Evolutionary conservation across 2,797 vertebrate species (phyloP).

Genomic region (Hypotaenidia okinawae): DNA sequence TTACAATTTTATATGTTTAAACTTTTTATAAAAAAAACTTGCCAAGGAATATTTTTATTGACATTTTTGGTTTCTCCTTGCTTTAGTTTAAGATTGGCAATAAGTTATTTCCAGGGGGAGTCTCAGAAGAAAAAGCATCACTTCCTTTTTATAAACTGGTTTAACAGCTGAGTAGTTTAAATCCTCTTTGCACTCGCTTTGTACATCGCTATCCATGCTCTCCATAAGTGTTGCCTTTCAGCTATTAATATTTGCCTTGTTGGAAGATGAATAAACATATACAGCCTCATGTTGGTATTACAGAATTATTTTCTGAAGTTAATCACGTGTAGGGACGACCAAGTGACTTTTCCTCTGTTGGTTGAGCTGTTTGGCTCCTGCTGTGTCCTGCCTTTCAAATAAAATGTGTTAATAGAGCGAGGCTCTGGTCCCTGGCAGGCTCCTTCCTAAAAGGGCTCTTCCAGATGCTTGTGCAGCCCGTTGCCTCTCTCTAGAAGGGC

Average conservation of each 20-base stretch:
- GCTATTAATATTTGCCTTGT: slow-evolving; percentile 83
- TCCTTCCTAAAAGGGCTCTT: background rate
- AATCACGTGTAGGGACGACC: background rate
- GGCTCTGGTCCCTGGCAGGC: background rate
- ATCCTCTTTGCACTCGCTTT: slow-evolving; percentile 68
- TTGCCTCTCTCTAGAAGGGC: background rate
- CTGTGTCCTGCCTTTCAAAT: background rate
- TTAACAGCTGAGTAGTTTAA: slow-evolving; percentile 65
- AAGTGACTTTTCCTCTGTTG: background rate
- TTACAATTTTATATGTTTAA: slow-evolving; percentile 74
- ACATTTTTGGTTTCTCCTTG: slow-evolving; percentile 71
- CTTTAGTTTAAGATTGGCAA: slow-evolving; percentile 76
- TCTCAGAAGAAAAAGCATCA: slow-evolving; percentile 58
- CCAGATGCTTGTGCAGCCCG: background rate
- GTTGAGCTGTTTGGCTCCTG: background rate
- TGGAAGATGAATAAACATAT: slow-evolving; percentile 83
- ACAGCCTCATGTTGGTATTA: slow-evolving; percentile 54
- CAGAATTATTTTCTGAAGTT: slow-evolving; percentile 39
- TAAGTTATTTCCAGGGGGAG: slow-evolving; percentile 82
- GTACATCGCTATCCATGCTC: slow-evolving; percentile 81
- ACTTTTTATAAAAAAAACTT: slow-evolving; percentile 76
- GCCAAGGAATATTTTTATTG: slow-evolving; percentile 77
- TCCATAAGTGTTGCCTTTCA: slow-evolving; percentile 73
- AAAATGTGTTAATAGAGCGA: fast-evolving
- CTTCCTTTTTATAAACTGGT: slow-evolving; percentile 71